phyloP scores from a whole-genome alignment of 1,140 invertebrate genomes.

The Macrocentrus cingulum region DNA sequence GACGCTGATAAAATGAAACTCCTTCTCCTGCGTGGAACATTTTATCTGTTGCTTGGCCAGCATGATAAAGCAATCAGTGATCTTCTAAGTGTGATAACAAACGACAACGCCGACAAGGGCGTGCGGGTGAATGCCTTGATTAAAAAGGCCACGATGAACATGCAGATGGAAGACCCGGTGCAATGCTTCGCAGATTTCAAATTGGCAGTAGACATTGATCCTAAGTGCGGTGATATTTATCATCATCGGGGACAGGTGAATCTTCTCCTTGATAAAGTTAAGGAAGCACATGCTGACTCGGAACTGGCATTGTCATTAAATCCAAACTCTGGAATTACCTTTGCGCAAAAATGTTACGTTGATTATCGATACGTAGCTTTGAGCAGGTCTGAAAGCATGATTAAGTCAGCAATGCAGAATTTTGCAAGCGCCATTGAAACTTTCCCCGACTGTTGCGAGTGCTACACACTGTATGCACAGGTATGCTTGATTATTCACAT shows the following conservation, averaged over 20 bases:
- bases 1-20: constrained; percentile 65
- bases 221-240: constrained; percentile 83
- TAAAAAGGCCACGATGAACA: constrained; percentile 80
- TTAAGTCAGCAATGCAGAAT: constrained; percentile 66
- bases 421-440: constrained; percentile 77
- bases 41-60: constrained; percentile 76
- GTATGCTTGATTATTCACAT: too few species aligned
- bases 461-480: constrained; percentile 80
- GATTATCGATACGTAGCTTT: constrained; percentile 72
- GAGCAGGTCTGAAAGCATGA: constrained; percentile 60
- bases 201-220: constrained; percentile 72
- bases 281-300: constrained; percentile 81
- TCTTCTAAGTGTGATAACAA: constrained; percentile 67
- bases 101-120: constrained; percentile 61
- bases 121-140: constrained; percentile 86
- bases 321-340: constrained; percentile 79
- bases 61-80: constrained; percentile 73
- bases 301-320: constrained; percentile 79
- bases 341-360: constrained; percentile 85
- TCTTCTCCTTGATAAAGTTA: constrained; percentile 76
- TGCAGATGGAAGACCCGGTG: constrained; percentile 75
- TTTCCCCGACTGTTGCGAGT: constrained; percentile 83
- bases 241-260: constrained; percentile 78
- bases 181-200: constrained; percentile 78
- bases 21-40: constrained; percentile 77